These are phyloP conservation scores for Pseudococcus jackbeardsleyi DNA, from an alignment of 2,888 invertebrate genomes.

Conservation along the genomic window DNA sequence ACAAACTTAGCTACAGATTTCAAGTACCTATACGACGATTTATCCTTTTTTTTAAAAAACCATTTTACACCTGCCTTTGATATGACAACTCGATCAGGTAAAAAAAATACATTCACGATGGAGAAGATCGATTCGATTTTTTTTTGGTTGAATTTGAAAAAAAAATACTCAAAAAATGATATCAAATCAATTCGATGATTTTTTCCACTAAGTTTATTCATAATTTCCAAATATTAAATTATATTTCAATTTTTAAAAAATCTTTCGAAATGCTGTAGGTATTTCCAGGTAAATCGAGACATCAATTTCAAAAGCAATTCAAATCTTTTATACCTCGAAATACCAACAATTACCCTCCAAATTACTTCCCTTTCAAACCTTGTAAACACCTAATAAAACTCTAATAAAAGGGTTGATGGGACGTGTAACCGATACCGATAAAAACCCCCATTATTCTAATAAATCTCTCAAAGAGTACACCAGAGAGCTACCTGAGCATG, in stretches of 20 bases:
- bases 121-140: background rate
- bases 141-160: background rate
- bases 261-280: background rate
- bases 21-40: background rate
- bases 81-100: constrained; percentile 9
- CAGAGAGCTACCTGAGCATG: constrained; percentile 14
- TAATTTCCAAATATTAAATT: background rate
- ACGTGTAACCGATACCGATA: constrained; percentile 35
- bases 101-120: background rate
- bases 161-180: background rate
- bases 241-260: background rate
- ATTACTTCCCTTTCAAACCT: background rate
- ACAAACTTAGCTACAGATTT: background rate
- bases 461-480: constrained; percentile 27
- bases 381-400: constrained; percentile 8
- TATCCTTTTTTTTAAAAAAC: background rate
- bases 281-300: background rate
- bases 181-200: background rate
- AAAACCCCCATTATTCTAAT: constrained; percentile 1
- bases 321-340: background rate
- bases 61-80: constrained; percentile 32
- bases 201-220: background rate
- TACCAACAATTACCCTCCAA: background rate
- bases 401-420: constrained; percentile 37
- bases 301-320: background rate